A percentile compares a stretch with the other conserved stretches of the same genome.
Conservation (phyloP, 2,888 invertebrate genomes). For the Epsilonema sp. region DNA sequence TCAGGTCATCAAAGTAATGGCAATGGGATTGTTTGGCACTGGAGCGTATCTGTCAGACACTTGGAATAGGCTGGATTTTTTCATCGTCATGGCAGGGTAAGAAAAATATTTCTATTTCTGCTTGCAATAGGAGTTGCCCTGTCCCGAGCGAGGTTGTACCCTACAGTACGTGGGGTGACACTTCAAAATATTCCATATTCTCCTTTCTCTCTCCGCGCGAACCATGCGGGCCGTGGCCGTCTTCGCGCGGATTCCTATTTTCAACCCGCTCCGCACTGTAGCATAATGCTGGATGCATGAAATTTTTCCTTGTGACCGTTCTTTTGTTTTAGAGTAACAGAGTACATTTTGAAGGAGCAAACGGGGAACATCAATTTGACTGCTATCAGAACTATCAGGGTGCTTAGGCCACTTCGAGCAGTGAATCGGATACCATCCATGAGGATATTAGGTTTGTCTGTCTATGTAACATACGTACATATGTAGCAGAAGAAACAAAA, state of each 20-base stretch:
- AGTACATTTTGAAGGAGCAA: slow-evolving; percentile 48
- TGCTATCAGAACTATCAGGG: slow-evolving; percentile 90
- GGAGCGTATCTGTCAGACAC: slow-evolving; percentile 88
- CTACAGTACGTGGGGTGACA: too few relatives aligned
- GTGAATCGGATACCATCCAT: slow-evolving; percentile 98
- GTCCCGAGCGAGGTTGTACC: too few relatives aligned
- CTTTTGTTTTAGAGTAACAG: slow-evolving; percentile 32
- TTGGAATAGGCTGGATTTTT: slow-evolving; percentile 94
- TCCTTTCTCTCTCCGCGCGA: too few relatives aligned
- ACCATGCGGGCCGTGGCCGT: too few relatives aligned
- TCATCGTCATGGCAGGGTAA: slow-evolving; percentile 89
- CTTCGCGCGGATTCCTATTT: too few relatives aligned
- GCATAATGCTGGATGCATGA: too few relatives aligned
- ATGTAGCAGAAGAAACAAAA: too few relatives aligned
- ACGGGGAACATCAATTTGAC: slow-evolving; percentile 94
- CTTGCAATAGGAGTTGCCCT: too few relatives aligned
- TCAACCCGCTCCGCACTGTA: too few relatives aligned
- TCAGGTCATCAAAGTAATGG: slow-evolving; percentile 72
- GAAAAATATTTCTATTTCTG: not conserved
- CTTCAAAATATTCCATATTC: too few relatives aligned
- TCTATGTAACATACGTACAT: too few relatives aligned
- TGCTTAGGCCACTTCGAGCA: slow-evolving; percentile 80
- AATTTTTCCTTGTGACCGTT: too few relatives aligned
- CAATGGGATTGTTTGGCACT: slow-evolving; percentile 77
- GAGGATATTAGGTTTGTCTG: slow-evolving; percentile 20